phyloP scores from a whole-genome alignment of 2,797 vertebrate genomes.

The Tauraco hartlaubi region DNA sequence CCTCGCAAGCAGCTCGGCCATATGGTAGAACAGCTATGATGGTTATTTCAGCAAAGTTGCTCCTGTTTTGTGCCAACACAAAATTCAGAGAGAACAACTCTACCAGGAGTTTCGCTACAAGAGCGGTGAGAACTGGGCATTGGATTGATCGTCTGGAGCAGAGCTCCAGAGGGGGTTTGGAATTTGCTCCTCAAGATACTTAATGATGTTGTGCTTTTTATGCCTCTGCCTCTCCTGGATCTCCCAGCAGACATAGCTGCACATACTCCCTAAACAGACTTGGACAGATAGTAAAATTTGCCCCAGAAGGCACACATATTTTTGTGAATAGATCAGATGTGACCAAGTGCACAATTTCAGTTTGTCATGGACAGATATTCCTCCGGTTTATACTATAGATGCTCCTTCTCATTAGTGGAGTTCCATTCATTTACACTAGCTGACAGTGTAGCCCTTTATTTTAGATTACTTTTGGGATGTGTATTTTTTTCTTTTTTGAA shows the following conservation, averaged over 20 bases:
- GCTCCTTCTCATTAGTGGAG: neutral
- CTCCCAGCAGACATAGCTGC: neutral
- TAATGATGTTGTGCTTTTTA: neutral
- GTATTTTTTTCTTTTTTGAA: conserved; percentile 17
- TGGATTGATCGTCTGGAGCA: neutral
- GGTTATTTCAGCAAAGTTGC: neutral
- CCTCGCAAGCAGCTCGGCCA: neutral
- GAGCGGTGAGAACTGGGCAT: neutral
- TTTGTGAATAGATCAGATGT: conserved; percentile 44
- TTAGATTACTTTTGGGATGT: conserved; percentile 21
- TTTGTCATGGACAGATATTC: conserved; percentile 12
- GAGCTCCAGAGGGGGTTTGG: neutral
- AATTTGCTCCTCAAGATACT: neutral
- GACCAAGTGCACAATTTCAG: conserved; percentile 32
- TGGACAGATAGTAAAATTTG: conserved; percentile 13
- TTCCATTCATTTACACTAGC: conserved; percentile 26
- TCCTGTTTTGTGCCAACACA: neutral
- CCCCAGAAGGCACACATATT: conserved; percentile 36
- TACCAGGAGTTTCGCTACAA: neutral
- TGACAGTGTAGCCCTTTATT: conserved; percentile 16
- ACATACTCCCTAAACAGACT: neutral
- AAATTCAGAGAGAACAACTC: neutral
- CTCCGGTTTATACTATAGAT: neutral
- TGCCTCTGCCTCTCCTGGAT: neutral
- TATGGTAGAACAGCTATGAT: neutral